Percentiles rank a stretch among this genome's conserved stretches.
Evolutionary conservation across 2,888 invertebrate genomes (phyloP).

Genomic region (Bellardia pandia): DNA sequence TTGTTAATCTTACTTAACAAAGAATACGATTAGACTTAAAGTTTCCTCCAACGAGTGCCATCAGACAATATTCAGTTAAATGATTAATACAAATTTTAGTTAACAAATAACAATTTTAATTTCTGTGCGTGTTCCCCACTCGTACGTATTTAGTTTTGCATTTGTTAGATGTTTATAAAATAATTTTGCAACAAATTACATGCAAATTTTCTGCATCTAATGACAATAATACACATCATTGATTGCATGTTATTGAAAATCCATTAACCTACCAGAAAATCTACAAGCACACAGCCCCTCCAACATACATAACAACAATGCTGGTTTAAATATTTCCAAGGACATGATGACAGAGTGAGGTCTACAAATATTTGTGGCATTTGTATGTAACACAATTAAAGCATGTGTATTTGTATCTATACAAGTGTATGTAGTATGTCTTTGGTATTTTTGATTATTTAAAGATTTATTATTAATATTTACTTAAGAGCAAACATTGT

Average conservation of each 20-base stretch:
- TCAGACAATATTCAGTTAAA: too few relatives aligned
- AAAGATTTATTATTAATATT: constrained; percentile 35
- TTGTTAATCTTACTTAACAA: too few relatives aligned
- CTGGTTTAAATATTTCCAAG: not conserved
- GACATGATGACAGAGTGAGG: not conserved
- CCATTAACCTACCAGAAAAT: constrained; percentile 53
- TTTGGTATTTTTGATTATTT: constrained; percentile 46
- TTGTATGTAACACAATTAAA: not conserved
- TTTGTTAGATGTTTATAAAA: constrained; percentile 29
- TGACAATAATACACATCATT: constrained; percentile 53
- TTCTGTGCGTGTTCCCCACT: too few relatives aligned
- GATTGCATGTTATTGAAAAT: constrained; percentile 63
- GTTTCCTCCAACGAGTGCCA: too few relatives aligned
- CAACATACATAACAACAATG: not conserved
- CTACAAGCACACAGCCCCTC: not conserved
- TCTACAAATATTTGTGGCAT: constrained; percentile 10
- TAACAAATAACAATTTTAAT: too few relatives aligned
- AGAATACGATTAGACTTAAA: too few relatives aligned
- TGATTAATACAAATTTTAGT: too few relatives aligned
- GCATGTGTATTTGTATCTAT: not conserved
- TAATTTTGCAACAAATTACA: constrained; percentile 59
- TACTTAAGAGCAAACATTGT: not conserved
- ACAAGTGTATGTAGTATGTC: not conserved
- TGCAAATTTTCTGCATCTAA: constrained; percentile 54
- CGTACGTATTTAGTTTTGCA: not conserved